Evolutionary conservation across 2,888 invertebrate species (phyloP), one percentile per base, ranked within the genome.

Genomic region (Microplitis deprimator): DNA sequence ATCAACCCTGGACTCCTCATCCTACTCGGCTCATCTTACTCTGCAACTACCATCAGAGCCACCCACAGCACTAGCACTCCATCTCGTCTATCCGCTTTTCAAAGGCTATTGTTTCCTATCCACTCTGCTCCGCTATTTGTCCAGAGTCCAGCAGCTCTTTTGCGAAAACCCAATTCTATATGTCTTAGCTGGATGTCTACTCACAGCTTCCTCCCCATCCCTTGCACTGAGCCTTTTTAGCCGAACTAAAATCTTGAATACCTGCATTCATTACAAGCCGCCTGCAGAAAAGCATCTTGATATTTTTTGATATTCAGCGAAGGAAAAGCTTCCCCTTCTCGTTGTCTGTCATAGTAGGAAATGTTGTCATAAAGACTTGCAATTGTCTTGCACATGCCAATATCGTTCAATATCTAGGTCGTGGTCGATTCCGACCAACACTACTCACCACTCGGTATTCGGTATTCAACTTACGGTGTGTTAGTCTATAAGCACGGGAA

Each of bases 351-450:
- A 29, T 3, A 4, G 29, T 29, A 29, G 4, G 29, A 29, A 29
- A 29, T 4, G 29, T 4, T 29, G 3, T 29, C 29, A 29, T 29
- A 29, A 29, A 29, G 29, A 29, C 29, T 29, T 29, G 29, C 29
- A 29, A 29, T 29, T 29, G 29, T 29, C 29, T 29, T 20, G 16
- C 71, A 71, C 61, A 62, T 71, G 62, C 62, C 71, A 61, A 62
- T 71, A 71, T 29, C 10, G 20, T 17, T 62, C 72, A 60, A 70
- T 77, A 79, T 79, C 76, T 79, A 59, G 75, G 79, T 77, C 74
- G 79, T 79, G 77, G 79, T 80, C 80, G 76, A 82, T 81, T 81
- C 78, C 50, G 13, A 50, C 10, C 50, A 50, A 29, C 29, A 29
- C 29, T 29, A 29, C 29, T 29, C 29, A 29, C 29, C 29, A 29